A percentile compares a stretch with the other conserved stretches of the same genome.
phyloP scores from a whole-genome alignment of 92 coral and sea anemone species.

The Parazoanthus atlanticus region DNA sequence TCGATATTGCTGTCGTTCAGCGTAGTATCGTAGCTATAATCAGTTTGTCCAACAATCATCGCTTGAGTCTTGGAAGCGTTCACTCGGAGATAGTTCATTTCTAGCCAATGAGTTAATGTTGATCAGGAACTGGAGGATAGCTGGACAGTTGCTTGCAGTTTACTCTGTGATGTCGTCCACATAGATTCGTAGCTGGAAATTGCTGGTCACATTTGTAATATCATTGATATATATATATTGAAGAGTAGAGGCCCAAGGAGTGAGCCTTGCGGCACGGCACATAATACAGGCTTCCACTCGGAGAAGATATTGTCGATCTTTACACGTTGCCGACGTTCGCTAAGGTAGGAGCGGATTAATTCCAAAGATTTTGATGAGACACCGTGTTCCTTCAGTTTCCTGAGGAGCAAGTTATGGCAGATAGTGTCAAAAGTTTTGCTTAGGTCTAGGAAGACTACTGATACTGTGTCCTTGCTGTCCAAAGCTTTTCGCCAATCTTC shows the following conservation, averaged over 20 bases:
- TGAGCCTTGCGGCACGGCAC: background rate
- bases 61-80: conserved; percentile 10
- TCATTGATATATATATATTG: no score
- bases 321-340: no score
- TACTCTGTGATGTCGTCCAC: conserved; percentile 8
- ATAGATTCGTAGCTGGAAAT: background rate
- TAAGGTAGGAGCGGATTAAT: no score
- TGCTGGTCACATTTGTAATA: no score
- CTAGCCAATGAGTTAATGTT: background rate
- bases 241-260: background rate
- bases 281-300: no score
- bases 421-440: background rate
- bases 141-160: background rate
- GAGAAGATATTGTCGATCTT: no score
- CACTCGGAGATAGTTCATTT: background rate
- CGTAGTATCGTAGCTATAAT: background rate
- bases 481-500: conserved; percentile 3
- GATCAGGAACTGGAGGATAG: background rate
- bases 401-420: background rate
- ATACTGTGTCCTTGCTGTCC: background rate
- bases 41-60: background rate
- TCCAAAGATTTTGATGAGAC: no score
- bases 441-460: background rate
- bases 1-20: background rate
- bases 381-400: background rate